phyloP scores from a whole-genome alignment of 2,888 invertebrate genomes.

The Polydrusus pterygomalis region DNA sequence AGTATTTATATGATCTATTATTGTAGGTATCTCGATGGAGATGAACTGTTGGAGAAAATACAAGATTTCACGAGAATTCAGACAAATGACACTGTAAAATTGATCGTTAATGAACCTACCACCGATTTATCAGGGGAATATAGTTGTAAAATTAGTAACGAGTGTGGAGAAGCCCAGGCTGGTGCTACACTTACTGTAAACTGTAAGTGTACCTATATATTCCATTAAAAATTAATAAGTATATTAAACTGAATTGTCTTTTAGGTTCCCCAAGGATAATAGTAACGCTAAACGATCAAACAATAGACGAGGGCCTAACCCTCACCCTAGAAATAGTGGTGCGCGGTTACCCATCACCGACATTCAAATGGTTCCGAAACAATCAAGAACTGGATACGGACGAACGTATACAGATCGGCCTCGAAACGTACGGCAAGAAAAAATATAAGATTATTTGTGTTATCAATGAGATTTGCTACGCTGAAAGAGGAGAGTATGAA shows the following conservation, averaged over 20 bases:
- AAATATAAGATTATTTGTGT: constrained; percentile 48
- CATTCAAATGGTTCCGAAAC: constrained; percentile 54
- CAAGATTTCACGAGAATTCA: constrained; percentile 45
- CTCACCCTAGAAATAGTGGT: constrained; percentile 45
- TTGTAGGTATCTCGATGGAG: constrained; percentile 53
- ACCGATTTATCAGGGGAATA: constrained; percentile 55
- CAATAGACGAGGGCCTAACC: constrained; percentile 42
- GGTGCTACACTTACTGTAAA: constrained; percentile 51
- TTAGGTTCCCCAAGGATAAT: constrained; percentile 52
- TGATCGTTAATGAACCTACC: constrained; percentile 54
- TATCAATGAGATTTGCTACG: constrained; percentile 46
- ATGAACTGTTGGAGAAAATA: constrained; percentile 41
- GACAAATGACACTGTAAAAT: constrained; percentile 45
- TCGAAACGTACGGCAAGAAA: constrained; percentile 52
- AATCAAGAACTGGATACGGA: constrained; percentile 50
- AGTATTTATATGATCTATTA: neutral
- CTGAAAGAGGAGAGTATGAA: constrained; percentile 53
- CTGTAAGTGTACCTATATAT: constrained; percentile 47
- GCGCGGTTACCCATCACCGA: constrained; percentile 47
- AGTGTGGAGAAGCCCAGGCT: constrained; percentile 48
- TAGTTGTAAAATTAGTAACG: constrained; percentile 48
- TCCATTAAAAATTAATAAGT: no score
- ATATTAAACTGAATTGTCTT: neutral
- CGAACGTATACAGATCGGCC: constrained; percentile 47
- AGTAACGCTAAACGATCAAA: constrained; percentile 45